phyloP scores from a whole-genome alignment of 2,888 invertebrate genomes.

The Mallateleia sp. region DNA sequence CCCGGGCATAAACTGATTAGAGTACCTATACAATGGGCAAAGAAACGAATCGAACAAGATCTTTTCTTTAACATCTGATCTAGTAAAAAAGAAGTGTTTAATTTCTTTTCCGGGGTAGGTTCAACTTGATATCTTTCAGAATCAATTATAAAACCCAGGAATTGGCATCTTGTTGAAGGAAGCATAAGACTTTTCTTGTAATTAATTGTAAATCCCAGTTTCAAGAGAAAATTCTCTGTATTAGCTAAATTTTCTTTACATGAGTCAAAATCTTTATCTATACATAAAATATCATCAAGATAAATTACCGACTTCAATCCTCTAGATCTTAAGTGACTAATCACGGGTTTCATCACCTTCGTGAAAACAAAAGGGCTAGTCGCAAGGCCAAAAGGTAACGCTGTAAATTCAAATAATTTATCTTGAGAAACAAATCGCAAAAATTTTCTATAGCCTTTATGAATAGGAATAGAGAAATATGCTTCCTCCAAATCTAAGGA shows the following conservation, averaged over 20 bases:
- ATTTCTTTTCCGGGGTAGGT: neutral
- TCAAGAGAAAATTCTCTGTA: neutral
- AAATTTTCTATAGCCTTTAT: slow-evolving; percentile 74
- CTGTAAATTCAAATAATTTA: slow-evolving; percentile 77
- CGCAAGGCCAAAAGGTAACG: slow-evolving; percentile 80
- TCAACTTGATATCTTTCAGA: neutral
- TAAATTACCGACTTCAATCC: slow-evolving; percentile 15
- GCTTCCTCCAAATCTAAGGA: slow-evolving; percentile 68
- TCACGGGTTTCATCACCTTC: slow-evolving; percentile 67
- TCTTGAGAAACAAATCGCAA: slow-evolving; percentile 75
- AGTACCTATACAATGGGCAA: neutral
- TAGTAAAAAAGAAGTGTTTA: neutral
- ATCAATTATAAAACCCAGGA: slow-evolving; percentile 24
- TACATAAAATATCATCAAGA: slow-evolving; percentile 28
- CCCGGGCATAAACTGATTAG: neutral
- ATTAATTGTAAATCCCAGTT: slow-evolving; percentile 46
- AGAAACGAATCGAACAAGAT: neutral
- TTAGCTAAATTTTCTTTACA: slow-evolving; percentile 2
- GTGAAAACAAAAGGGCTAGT: slow-evolving; percentile 81
- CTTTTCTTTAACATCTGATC: neutral
- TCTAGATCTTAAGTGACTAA: neutral
- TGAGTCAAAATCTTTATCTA: neutral
- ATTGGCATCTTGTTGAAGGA: slow-evolving; percentile 14
- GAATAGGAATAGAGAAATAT: slow-evolving; percentile 72
- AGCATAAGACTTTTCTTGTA: neutral